phyloP scores from a whole-genome alignment of 1,140 invertebrate species.

The Mylabris phalerata region DNA sequence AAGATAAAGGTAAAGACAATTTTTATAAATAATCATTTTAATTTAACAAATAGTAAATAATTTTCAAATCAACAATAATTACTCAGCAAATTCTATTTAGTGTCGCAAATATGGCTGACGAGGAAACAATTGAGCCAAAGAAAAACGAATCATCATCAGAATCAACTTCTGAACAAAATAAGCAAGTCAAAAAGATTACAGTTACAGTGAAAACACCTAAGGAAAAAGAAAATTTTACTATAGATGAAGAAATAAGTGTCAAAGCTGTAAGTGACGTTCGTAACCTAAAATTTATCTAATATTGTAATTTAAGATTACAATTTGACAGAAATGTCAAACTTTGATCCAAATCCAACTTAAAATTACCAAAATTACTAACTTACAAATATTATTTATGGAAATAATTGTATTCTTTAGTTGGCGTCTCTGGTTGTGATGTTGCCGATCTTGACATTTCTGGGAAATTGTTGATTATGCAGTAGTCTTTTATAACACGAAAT shows the following conservation, averaged over 20 bases:
- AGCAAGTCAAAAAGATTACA: conserved; percentile 59
- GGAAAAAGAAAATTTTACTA: conserved; percentile 84
- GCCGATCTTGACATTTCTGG: background rate
- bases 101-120: conserved; percentile 35
- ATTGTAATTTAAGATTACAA: background rate
- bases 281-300: conserved; percentile 1
- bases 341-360: no score
- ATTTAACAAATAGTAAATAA: no score
- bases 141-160: conserved; percentile 26
- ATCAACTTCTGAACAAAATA: conserved; percentile 25
- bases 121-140: conserved; percentile 28
- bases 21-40: no score
- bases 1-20: no score
- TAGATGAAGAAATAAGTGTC: conserved; percentile 77
- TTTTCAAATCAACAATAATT: no score
- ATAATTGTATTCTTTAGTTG: no score
- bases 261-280: conserved; percentile 70
- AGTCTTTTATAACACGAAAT: conserved; percentile 3
- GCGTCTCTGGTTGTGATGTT: no score
- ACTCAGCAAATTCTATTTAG: no score
- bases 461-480: background rate
- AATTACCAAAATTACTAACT: no score
- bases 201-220: conserved; percentile 94
- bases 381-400: no score
- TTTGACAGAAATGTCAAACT: no score